Conservation (phyloP, 2,113 vertebrate genomes). For the Fregetta grallaria region DNA sequence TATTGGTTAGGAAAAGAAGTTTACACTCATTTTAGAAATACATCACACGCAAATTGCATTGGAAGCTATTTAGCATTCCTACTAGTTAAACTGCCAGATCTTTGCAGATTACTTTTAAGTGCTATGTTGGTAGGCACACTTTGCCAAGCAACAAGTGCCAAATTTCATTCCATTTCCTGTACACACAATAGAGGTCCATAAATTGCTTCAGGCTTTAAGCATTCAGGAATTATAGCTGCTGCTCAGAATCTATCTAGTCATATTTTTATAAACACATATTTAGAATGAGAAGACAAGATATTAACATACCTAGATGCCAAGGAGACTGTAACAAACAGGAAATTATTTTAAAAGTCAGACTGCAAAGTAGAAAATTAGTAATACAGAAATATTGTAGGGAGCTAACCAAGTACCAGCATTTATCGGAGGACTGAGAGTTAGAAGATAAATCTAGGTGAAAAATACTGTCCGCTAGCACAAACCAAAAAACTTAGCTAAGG, state of each 20-base stretch:
- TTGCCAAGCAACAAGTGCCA: constrained; percentile 61
- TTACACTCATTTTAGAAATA: neutral
- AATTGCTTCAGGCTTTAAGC: constrained; percentile 3
- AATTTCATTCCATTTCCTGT: constrained; percentile 18
- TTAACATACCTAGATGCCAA: neutral
- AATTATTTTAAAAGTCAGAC: neutral
- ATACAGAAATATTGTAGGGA: neutral
- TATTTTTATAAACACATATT: neutral
- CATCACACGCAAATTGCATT: neutral
- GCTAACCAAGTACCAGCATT: neutral
- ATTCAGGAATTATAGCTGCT: neutral
- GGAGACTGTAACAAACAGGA: neutral
- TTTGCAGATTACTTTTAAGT: constrained; percentile 6
- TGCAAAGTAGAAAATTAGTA: neutral
- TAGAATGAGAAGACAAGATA: neutral
- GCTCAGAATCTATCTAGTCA: neutral
- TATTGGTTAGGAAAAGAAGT: neutral
- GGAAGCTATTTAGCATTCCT: constrained; percentile 25
- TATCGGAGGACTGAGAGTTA: neutral
- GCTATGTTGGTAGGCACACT: neutral
- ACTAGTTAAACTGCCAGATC: neutral
- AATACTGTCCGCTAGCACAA: neutral
- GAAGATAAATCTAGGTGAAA: neutral
- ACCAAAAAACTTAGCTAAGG: neutral
- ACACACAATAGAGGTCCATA: neutral